Percentiles rank a stretch among this genome's conserved stretches.
Conservation (phyloP, 2,113 vertebrate species). For the Paracanthobrama guichenoti region DNA sequence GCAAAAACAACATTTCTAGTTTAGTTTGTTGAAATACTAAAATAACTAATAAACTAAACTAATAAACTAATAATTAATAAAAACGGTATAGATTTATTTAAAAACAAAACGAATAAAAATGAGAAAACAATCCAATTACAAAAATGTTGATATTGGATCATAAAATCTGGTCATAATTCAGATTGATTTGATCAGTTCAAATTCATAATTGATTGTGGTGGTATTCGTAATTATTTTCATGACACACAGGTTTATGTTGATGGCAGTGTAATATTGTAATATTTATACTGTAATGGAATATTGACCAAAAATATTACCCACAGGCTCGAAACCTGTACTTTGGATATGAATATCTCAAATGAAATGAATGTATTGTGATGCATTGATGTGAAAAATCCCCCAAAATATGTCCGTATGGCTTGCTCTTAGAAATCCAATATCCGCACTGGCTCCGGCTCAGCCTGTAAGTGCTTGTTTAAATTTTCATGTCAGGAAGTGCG, state of each 20-base stretch:
- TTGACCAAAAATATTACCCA: neutral
- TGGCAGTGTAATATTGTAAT: no score
- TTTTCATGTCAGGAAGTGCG: conserved; percentile 88
- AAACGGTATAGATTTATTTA: no score
- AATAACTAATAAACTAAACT: no score
- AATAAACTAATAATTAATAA: no score
- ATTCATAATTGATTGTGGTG: neutral
- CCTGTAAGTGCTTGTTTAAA: conserved; percentile 88
- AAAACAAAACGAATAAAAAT: no score
- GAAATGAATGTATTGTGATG: neutral
- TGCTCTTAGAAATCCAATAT: conserved; percentile 80
- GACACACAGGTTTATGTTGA: neutral
- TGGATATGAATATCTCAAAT: neutral
- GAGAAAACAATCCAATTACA: no score
- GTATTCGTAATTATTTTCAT: neutral
- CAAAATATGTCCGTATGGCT: neutral
- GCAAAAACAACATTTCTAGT: no score
- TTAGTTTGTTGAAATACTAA: no score
- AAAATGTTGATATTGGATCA: neutral
- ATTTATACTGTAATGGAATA: no score
- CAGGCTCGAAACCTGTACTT: neutral
- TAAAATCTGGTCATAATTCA: neutral
- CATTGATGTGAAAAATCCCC: neutral
- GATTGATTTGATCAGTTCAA: neutral
- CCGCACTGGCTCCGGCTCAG: conserved; percentile 68